Evolutionary conservation across 2,113 vertebrate genomes (phyloP), one percentile per base, ranked within the genome.

Genomic region (Lepisosteus oculatus): DNA sequence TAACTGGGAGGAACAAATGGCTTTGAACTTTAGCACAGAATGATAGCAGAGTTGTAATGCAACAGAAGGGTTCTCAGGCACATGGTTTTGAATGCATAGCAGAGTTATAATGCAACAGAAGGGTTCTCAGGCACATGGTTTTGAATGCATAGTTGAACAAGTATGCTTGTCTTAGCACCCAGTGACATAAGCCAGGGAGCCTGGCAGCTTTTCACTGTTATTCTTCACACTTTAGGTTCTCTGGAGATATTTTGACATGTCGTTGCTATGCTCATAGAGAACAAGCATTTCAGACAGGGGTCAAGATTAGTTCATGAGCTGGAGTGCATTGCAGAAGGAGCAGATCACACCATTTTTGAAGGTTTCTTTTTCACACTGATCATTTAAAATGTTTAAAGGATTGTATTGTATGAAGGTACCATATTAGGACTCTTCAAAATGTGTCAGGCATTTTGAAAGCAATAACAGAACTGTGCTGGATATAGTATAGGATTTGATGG

Each of bases 121-220:
- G 15, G 44, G 44, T n/a, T 45, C n/a, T 67, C 11, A 15, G 14
- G 9, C 6, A 15, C 29, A 62, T 43, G 44, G 65, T 64, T 43
- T 62, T 43, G 68, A 59, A 55, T 43, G 42, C 15, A 6, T 42
- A 7, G 15, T 61, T 61, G 43, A 7, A 63, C 51, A 67, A 61
- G 44, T 29, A 68, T 13, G 66, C 45, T 47, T 13, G 57, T 74
- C 45, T 4, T 4, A 59, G 65, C 11, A 11, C 43, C n/a, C 41
- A 17, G 29, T 59, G 14, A 66, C 55, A 44, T 9, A 9, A 42
- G 61, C 61, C 45, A 45, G 66, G 47, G 55, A 41, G 7, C 57
- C 59, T 54, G 66, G 61, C 70, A 72, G 62, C 43, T 65, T 65
- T 72, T 69, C 59, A 42, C 61, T 64, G 54, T 11, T 57, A 74